Base-by-base conservation (phyloP, 2,113 vertebrate species). In the Illadopsis cleaveri region DNA sequence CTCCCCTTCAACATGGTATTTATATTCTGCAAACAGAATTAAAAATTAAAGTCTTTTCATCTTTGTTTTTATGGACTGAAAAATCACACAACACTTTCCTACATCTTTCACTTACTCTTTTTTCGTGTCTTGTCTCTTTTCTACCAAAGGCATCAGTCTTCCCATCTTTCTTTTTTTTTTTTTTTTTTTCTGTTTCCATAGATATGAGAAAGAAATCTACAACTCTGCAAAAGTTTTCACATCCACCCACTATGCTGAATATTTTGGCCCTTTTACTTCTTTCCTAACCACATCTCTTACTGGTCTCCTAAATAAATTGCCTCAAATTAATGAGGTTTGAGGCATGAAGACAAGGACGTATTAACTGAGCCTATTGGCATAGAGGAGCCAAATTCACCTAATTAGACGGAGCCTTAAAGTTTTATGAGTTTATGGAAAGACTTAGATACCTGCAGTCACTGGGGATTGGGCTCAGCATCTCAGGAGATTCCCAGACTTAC, bases 391-490 rank as follows among this genome's bases (percentile, higher is more conserved):
- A 91, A 91, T 79, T 53, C 73, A 95, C 37, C 70, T 79, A 84
- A 48, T 87, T 86, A 89, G 83, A 48, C 2, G 25, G n/a, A 95
- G 69, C 42, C 85, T 73, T 82, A 64, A 87, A 84, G 62, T 64
- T 89, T 89, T 61, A 72, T 15, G 44, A 94, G 69, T 93, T 91
- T 91, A 85, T 85, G 66, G 92, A 64, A 89, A 81, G 44, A 60
- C 45, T 87, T 60, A 60, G 22, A n/a, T 91, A 25, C 57, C 53
- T 79, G 69, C 19, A 61, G 9, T 76, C 1, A 0, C 44, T 61
- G 61, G 44, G 57, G 31, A 31, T 6, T 64, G 22, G 30, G 37
- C 31, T 75, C 1, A 2, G 57, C 23, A 23, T 40, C 73, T 68
- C 60, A 19, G 40, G n/a, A 89, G 23, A 23, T 66, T 76, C 56